Percentiles rank a stretch among this genome's conserved stretches.
phyloP scores from a whole-genome alignment of 1,140 invertebrate genomes.

The Cotesia chilonis region DNA sequence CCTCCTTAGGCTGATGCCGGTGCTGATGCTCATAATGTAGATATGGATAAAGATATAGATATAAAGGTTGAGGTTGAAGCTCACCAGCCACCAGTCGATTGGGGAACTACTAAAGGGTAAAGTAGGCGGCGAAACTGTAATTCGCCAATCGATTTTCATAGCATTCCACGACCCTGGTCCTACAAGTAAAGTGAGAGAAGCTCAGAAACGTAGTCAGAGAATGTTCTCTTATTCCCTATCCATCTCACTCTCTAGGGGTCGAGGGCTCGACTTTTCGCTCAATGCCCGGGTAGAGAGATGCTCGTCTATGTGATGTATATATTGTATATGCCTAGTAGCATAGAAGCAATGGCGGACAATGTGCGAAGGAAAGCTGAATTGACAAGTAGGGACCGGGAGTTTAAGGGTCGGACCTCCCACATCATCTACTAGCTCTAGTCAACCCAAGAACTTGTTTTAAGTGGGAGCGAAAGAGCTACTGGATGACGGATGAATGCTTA shows the following conservation, averaged over 20 bases:
- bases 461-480: conserved; percentile 40
- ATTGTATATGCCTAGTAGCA: too few species aligned
- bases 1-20: background rate
- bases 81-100: background rate
- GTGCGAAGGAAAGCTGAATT: too few species aligned
- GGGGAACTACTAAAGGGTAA: conserved; percentile 14
- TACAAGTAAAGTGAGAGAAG: background rate
- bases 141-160: conserved; percentile 37
- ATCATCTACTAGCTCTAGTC: background rate
- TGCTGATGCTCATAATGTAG: too few species aligned
- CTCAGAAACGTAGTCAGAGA: background rate
- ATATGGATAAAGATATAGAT: background rate
- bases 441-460: background rate
- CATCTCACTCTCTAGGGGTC: conserved; percentile 27
- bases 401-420: conserved; percentile 4
- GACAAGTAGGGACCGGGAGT: background rate
- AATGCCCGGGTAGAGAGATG: conserved; percentile 21
- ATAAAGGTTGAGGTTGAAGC: too few species aligned
- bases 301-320: background rate
- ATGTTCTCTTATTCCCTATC: background rate
- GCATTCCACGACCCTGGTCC: conserved; percentile 16
- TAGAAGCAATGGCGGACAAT: too few species aligned
- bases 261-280: conserved; percentile 30
- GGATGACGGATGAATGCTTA: conserved; percentile 54
- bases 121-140: conserved; percentile 14